Base-by-base conservation (phyloP, 2,888 invertebrate species). In the Thereva nobilitata region DNA sequence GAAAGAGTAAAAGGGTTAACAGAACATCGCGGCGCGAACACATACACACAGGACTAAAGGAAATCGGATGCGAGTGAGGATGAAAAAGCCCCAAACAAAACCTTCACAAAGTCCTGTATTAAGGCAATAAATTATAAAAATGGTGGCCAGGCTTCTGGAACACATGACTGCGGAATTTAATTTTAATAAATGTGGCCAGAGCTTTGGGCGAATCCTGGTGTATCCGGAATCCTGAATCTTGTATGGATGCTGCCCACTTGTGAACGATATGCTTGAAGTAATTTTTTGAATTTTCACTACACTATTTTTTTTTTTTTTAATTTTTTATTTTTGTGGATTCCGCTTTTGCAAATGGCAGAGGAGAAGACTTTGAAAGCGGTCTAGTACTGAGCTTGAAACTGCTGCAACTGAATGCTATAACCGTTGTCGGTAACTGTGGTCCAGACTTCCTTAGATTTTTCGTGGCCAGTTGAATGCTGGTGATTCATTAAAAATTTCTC, bases 141-240 rank as follows among this genome's bases (percentile, higher is more conserved):
- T 64, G 23, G 67, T 61, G 67, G 67, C 67, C 47, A 67, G 61
- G 50, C 41, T 53, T 67, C 67, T 59, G 59, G 67, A 67, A 54
- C 67, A 67, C 67, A 67, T 67, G 61, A 67, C 67, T 59, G 53
- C 49, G 66, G 67, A 54, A 67, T 67, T 67, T 61, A 67, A 67
- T 61, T 67, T 67, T 67, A 67, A 67, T 67, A 54, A 54, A 61
- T 61, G 54, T 61, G 66, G 37, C 49, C 47, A 45, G 53, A 53
- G 45, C 53, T 35, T 23, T 23, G 23, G 23, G 23, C 23, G 54
- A 61, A 64, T 61, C 12, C 54, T 23, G 59, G 23, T 65, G 55
- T 54, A 55, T 47, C 55, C 23, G 23, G 23, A 23, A 23, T 23
- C 23, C 23, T 23, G 55, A 55, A 38, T 65, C 41, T 56, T 55